Evolutionary conservation across 2,113 vertebrate species (phyloP).

Genomic region (Marmota flaviventris): DNA sequence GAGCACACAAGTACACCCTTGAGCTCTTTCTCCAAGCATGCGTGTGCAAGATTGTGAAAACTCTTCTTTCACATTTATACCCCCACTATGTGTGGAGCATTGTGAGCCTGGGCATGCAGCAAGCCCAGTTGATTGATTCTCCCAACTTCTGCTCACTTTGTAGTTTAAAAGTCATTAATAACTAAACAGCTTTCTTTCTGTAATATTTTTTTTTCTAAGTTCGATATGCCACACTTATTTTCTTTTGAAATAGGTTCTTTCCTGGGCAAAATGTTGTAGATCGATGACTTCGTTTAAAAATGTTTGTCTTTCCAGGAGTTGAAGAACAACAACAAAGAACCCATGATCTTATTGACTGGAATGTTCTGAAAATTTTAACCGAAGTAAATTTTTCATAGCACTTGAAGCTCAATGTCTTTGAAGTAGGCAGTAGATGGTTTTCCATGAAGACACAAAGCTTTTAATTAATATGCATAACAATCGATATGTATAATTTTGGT

Average conservation of each 20-base stretch:
- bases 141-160: background rate
- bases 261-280: slow-evolving; percentile 56
- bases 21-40: background rate
- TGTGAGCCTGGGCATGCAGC: background rate
- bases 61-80: background rate
- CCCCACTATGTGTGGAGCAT: accelerated
- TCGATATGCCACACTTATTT: slow-evolving; percentile 62
- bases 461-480: slow-evolving; percentile 83
- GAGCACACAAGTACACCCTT: background rate
- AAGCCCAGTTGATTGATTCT: background rate
- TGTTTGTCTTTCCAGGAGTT: slow-evolving; percentile 71
- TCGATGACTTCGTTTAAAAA: slow-evolving; percentile 76
- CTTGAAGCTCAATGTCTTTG: slow-evolving; percentile 58
- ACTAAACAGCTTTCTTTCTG: slow-evolving; percentile 14
- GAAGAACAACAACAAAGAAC: slow-evolving; percentile 68
- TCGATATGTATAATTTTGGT: slow-evolving; percentile 76
- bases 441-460: slow-evolving; percentile 69
- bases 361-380: slow-evolving; percentile 62
- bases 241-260: slow-evolving; percentile 73
- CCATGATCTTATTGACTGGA: slow-evolving; percentile 72
- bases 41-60: background rate
- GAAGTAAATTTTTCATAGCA: slow-evolving; percentile 34
- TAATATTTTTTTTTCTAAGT: background rate
- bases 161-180: slow-evolving; percentile 25
- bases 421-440: slow-evolving; percentile 68